Conservation (phyloP, 2,888 invertebrate species). For the Augochlorella aurata region DNA sequence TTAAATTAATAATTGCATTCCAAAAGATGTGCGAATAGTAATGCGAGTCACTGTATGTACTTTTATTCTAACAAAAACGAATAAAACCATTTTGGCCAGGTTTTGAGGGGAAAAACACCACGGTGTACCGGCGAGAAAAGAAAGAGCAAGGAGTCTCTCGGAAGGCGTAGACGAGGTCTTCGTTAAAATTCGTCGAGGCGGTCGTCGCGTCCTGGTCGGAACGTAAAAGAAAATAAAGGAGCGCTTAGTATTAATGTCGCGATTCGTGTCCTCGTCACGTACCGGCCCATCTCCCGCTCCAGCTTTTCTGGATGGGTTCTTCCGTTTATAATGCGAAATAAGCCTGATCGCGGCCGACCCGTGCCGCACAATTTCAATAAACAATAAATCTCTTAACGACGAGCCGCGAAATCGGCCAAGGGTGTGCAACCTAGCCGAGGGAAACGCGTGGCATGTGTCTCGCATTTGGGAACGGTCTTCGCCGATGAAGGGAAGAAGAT, state of each 20-base stretch:
- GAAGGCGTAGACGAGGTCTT: slow-evolving; percentile 58
- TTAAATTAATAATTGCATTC: too few relatives aligned
- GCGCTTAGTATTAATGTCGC: slow-evolving; percentile 70
- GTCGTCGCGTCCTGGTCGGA: slow-evolving; percentile 52
- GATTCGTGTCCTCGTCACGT: slow-evolving; percentile 73
- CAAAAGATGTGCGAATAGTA: too few relatives aligned
- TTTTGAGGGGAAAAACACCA: too few relatives aligned
- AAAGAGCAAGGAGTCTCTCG: slow-evolving; percentile 52
- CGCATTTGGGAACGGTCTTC: background rate
- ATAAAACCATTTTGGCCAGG: too few relatives aligned
- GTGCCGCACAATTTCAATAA: slow-evolving; percentile 66
- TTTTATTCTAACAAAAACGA: too few relatives aligned
- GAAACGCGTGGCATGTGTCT: background rate
- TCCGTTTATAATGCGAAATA: slow-evolving; percentile 66
- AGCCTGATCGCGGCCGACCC: slow-evolving; percentile 58
- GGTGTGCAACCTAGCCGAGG: background rate
- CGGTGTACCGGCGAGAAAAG: background rate
- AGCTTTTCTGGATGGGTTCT: slow-evolving; percentile 21
- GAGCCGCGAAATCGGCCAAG: background rate
- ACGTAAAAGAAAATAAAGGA: slow-evolving; percentile 69
- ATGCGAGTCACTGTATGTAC: too few relatives aligned
- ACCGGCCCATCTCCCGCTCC: slow-evolving; percentile 57
- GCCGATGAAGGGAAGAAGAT: background rate
- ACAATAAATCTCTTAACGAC: slow-evolving; percentile 63
- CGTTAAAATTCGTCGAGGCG: slow-evolving; percentile 71